phyloP scores from a whole-genome alignment of 2,888 invertebrate genomes.

The Chrysodeixis includens region DNA sequence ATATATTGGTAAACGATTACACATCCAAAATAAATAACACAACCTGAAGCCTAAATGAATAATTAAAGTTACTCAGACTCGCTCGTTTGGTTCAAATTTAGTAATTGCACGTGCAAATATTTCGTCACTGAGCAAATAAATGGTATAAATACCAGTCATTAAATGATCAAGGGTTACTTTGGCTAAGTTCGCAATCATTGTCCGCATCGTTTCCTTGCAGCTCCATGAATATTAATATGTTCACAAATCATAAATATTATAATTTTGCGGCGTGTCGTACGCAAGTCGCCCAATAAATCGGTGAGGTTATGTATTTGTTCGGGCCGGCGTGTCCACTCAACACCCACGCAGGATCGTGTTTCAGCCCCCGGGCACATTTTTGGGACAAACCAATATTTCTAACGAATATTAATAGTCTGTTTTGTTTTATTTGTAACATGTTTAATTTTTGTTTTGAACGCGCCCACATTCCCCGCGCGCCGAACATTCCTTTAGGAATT shows the following conservation, averaged over 20 bases:
- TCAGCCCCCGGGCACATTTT: constrained; percentile 88
- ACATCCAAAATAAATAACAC: constrained; percentile 12
- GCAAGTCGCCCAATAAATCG: constrained; percentile 63
- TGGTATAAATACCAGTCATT: constrained; percentile 25
- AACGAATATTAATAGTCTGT: constrained; percentile 87
- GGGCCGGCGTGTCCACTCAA: constrained; percentile 77
- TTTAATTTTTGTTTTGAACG: constrained; percentile 77
- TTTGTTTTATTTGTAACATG: constrained; percentile 79
- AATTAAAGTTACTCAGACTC: background rate
- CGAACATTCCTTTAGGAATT: constrained; percentile 67
- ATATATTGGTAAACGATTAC: constrained; percentile 16
- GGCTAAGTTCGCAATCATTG: constrained; percentile 39
- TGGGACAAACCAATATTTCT: constrained; percentile 89
- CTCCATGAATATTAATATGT: constrained; percentile 67
- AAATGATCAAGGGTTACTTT: constrained; percentile 25
- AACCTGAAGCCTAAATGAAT: constrained; percentile 1
- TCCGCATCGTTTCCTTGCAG: constrained; percentile 33
- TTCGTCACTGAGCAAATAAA: constrained; percentile 22
- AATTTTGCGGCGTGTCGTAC: constrained; percentile 74
- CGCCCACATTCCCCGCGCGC: constrained; percentile 77
- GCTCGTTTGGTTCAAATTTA: background rate
- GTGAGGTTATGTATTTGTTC: constrained; percentile 70
- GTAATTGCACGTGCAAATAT: constrained; percentile 16
- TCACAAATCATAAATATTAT: constrained; percentile 72
- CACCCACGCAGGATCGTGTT: constrained; percentile 84